Evolutionary conservation across 30 jellyfish, hydroid and myxozoan species (phyloP), one percentile per base, ranked within the genome.

Genomic region (Turritopsis dohrnii): DNA sequence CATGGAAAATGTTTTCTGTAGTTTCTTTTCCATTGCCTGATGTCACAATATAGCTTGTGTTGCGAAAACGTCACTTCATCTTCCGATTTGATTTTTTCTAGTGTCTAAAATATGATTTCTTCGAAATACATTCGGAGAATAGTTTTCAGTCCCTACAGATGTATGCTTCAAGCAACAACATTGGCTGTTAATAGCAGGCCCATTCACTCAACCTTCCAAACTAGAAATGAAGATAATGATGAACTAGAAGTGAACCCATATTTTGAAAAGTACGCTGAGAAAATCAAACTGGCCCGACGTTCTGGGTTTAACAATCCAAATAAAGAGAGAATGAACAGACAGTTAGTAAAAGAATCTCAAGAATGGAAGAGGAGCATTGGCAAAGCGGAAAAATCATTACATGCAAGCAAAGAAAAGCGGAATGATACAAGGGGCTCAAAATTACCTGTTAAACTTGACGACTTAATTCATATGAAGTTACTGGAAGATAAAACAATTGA

Each of bases 191-290:
- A 41, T 41, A 41, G 13, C 60, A 41, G 60, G 60, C 9, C 60
- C 60, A 3, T 41, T 41, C 60, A 41, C 60, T 5, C 9, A 13
- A 41, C 60, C 60, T 41, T 41, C 9, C 60, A 5, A 13, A 41
- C 92, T 5, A 54, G 52, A 29, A 71, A 84, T 21, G 86, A 74
- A 27, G 94, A 84, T 28, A 85, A 82, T 7, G 79, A 73, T 22
- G 81, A 74, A 18, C 28, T 91, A 8, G 75, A 81, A 52, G 76
- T 27, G 16, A 91, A 91, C 75, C 97, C 97, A 0, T 91, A 86
- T 53, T 87, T 29, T 72, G 84, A 80, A 23, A 91, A 91, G 66
- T 91, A 91, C 65, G 94, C 96, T 0, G 94, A 91, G 31, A 91
- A 91, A 79, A 87, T 91, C 19, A 80, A 84, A 71, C 41, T 76